Percentiles rank a stretch among this genome's conserved stretches.
Conservation (phyloP, 2,888 invertebrate species). For the Yponomeuta cagnagella region DNA sequence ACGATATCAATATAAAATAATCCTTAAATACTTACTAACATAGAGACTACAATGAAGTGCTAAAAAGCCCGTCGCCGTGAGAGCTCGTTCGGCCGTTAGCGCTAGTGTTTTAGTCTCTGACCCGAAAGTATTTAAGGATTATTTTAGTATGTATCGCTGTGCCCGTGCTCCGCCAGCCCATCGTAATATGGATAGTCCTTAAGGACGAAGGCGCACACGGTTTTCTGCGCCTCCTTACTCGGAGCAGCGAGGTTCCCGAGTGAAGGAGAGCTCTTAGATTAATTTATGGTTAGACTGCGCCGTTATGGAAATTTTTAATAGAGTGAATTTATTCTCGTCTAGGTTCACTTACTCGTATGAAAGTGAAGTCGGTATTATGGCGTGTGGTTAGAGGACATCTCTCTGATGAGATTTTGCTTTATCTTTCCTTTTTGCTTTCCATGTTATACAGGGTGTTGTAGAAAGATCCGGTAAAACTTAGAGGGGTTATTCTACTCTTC, state of each 20-base stretch:
- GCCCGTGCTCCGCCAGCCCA: too few species aligned
- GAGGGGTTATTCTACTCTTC: too few species aligned
- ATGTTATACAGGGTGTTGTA: not conserved
- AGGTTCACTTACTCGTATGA: not conserved
- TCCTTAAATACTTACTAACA: too few species aligned
- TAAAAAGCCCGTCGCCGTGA: too few species aligned
- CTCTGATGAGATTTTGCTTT: not conserved
- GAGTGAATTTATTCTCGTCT: slow-evolving; percentile 29
- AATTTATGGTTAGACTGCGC: slow-evolving; percentile 53
- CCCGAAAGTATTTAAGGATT: too few species aligned
- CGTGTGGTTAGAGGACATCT: slow-evolving; percentile 13
- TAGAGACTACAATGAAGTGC: too few species aligned
- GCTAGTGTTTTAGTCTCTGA: too few species aligned
- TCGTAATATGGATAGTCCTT: not conserved
- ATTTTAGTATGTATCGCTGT: too few species aligned
- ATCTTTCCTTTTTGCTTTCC: not conserved
- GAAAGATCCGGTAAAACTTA: too few species aligned
- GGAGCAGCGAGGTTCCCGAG: slow-evolving; percentile 22
- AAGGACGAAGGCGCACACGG: not conserved
- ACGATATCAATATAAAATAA: too few species aligned
- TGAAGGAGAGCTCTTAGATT: slow-evolving; percentile 56
- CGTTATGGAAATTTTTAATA: slow-evolving; percentile 60
- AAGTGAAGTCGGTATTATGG: slow-evolving; percentile 10
- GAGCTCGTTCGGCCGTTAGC: too few species aligned
- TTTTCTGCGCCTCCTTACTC: not conserved